Evolutionary conservation across 1,140 invertebrate genomes (phyloP), one percentile per base, ranked within the genome.

Genomic region (Myzus persicae): DNA sequence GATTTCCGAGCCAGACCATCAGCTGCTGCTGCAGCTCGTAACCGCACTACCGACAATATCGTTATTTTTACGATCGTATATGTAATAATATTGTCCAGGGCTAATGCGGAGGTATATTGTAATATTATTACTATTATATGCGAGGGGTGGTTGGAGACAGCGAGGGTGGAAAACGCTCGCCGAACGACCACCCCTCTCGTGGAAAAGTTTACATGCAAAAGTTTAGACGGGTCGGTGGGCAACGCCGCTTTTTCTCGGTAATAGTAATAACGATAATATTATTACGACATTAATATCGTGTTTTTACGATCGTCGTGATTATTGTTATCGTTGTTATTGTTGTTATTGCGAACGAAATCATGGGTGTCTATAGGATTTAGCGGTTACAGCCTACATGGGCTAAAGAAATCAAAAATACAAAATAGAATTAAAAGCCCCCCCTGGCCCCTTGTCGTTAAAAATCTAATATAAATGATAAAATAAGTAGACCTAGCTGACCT

Each of bases 11-110:
- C 38, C 82, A 40, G 82, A 42, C 38, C 38, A 40, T 24, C 82
- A 84, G 59, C 59, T 76, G 59, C 59, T 76, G 31, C 59, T 76
- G 14, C 59, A n/a, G 59, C 59, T 76, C 31, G 31, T 76, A 76
- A 76, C 59, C 59, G 59, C 14, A 76, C 31, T n/a, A n/a, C 31
- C 59, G 59, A 20, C 59, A 76, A 76, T n/a, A 14, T 76, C 59
- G 59, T 76, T 76, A n/a, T n/a, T 76, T 76, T n/a, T 76, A 76
- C 59, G 59, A 76, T 76, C 59, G 59, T 76, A n/a, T 76, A 76
- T 76, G 59, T 76, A 76, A 76, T 76, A 76, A 76, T 76, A n/a
- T 76, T 76, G 59, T 76, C 59, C n/a, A n/a, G 59, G 59, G 14
- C 59, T 76, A 76, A 76, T 76, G 59, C 31, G 11, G 59, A 18